Percentiles rank a stretch among this genome's conserved stretches.
Evolutionary conservation across 2,797 vertebrate genomes (phyloP).

Genomic region (Pitangus sulphuratus): DNA sequence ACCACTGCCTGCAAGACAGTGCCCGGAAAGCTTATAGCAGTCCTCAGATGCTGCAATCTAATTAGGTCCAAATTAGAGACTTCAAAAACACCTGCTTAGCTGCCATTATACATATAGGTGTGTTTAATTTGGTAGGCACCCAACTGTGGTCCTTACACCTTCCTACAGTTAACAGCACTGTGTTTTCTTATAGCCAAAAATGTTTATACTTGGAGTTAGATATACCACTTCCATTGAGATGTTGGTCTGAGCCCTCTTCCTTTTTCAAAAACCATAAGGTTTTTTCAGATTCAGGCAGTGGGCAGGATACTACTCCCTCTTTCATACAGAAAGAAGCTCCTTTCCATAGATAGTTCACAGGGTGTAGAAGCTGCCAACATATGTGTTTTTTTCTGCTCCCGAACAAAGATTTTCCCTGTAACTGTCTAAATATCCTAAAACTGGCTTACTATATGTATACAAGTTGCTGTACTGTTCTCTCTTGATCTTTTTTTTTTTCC

Average conservation of each 20-base stretch:
- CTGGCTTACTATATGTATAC: neutral
- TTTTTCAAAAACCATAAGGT: neutral
- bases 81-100: neutral
- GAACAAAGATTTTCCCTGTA: neutral
- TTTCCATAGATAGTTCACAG: neutral
- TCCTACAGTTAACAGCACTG: rapidly evolving
- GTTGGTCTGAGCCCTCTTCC: neutral
- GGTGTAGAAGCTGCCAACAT: neutral
- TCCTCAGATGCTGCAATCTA: neutral
- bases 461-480: neutral
- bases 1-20: neutral
- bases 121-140: neutral
- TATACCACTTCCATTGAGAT: rapidly evolving
- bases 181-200: neutral
- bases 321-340: neutral
- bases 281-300: neutral
- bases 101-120: neutral
- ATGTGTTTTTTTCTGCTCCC: neutral
- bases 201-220: neutral
- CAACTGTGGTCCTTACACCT: neutral
- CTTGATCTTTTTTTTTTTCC: neutral
- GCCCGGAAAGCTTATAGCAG: neutral
- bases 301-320: rapidly evolving
- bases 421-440: neutral
- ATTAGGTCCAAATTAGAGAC: neutral